Evolutionary conservation across 2,113 vertebrate genomes (phyloP), one percentile per base, ranked within the genome.

Genomic region (Irena cyanogastra): DNA sequence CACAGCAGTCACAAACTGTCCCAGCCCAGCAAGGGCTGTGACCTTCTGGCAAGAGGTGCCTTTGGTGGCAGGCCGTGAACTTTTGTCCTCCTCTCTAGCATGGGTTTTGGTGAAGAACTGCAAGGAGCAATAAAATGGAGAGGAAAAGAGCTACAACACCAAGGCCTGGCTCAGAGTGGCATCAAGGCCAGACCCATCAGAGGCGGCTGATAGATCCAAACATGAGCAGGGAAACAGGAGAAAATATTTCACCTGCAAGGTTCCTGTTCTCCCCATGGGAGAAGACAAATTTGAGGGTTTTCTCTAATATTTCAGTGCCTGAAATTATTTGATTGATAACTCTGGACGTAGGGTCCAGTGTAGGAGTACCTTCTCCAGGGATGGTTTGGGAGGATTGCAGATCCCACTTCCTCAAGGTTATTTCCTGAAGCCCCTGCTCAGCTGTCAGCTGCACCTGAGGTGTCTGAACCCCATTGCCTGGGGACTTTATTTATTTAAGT

Each of bases 351-450:
- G 44, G 37, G 49, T 24, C 3, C 7, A 11, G 3, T 5, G 13
- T 2, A 16, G 31, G 26, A 65, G n/a, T 37, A 39, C 4, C 2
- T 13, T 21, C 18, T 60, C 72, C 13, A 16, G 7, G 71, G 53
- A 7, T 69, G 26, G 16, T 53, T 66, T 82, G 47, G n/a, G 52
- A 66, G 56, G 64, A 17, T 4, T 72, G 74, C 16, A 22, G n/a
- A 21, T 49, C 10, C 20, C 0, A 0, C 16, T 44, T n/a, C 17
- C 56, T 47, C 1, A 1, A 66, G 52, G 16, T 8, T 20, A 15
- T 50, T 65, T 30, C 54, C 80, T 49, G 27, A 60, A 49, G 27
- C 8, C 6, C 24, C 27, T 42, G 24, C 30, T 66, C 47, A 59
- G 30, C 56, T 83, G 37, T 21, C 16, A 42, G 18, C 22, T 63